Conservation (phyloP, 1,140 invertebrate genomes). For the Helicoverpa armigera region DNA sequence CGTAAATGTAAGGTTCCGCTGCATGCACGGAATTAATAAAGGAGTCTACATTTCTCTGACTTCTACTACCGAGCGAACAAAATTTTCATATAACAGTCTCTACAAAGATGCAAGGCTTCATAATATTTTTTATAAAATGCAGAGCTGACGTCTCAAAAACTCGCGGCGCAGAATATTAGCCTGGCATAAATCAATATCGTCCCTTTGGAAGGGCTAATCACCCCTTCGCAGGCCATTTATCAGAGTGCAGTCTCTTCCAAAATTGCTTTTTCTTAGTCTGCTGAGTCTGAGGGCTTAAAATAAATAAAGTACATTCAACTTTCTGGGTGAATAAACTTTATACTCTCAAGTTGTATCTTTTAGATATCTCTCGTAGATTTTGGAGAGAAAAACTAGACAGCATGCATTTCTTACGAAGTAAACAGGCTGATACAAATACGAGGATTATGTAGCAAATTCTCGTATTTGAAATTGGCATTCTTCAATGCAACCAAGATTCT, state of each 20-base stretch:
- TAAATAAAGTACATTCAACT: conserved; percentile 22
- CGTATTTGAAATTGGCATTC: too few relatives aligned
- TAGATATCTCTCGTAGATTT: background rate
- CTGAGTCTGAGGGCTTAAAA: background rate
- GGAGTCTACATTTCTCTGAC: background rate
- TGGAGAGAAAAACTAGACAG: conserved; percentile 1
- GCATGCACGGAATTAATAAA: background rate
- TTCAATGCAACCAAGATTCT: too few relatives aligned
- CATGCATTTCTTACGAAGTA: conserved; percentile 18
- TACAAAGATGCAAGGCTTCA: background rate
- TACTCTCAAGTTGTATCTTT: background rate
- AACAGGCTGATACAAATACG: background rate
- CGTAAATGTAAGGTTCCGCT: background rate
- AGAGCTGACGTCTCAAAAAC: background rate
- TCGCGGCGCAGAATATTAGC: background rate
- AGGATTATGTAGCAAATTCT: too few relatives aligned
- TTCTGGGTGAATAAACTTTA: background rate
- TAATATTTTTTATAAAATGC: background rate
- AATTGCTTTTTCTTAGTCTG: conserved; percentile 16
- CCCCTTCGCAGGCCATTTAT: background rate
- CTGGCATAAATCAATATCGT: conserved; percentile 6
- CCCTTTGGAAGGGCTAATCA: conserved; percentile 10
- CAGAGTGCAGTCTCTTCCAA: conserved; percentile 15
- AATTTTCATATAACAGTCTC: background rate
- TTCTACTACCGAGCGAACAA: background rate